These are phyloP conservation scores for Monodelphis domestica DNA, from an alignment of 2,797 vertebrate species.

Conservation along the genomic window DNA sequence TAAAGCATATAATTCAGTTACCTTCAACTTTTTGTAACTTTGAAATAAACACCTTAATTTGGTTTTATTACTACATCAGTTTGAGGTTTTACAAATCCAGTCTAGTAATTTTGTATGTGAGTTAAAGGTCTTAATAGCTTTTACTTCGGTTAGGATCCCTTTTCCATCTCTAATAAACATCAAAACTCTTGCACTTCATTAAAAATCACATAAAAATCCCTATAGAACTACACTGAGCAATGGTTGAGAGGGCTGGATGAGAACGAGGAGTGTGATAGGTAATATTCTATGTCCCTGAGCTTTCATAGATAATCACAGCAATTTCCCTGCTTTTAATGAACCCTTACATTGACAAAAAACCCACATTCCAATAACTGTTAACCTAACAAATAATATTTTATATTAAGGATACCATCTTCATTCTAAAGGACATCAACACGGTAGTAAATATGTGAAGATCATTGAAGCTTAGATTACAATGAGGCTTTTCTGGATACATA, in stretches of 20 bases:
- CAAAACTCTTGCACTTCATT: conserved; percentile 25
- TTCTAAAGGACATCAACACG: neutral
- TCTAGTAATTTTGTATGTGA: neutral
- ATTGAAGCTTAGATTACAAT: neutral
- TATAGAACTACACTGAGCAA: conserved; percentile 21
- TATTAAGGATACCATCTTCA: neutral
- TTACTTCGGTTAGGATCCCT: conserved; percentile 26
- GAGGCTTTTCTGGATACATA: neutral
- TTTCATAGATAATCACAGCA: conserved; percentile 8
- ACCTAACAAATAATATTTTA: conserved; percentile 5
- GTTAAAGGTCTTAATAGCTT: neutral
- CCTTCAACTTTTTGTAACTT: neutral
- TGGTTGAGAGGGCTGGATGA: neutral
- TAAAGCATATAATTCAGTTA: neutral
- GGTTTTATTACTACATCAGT: neutral
- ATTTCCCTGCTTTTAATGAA: conserved; percentile 27
- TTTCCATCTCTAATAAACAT: conserved; percentile 14
- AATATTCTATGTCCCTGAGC: conserved; percentile 34
- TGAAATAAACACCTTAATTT: neutral
- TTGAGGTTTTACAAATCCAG: conserved; percentile 29
- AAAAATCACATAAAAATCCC: conserved; percentile 31
- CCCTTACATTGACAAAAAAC: neutral
- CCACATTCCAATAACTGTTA: conserved; percentile 13
- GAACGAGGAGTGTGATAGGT: neutral
- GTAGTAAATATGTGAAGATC: neutral